Evolutionary conservation across 1,140 invertebrate genomes (phyloP), one percentile per base, ranked within the genome.

Genomic region (Trachelipus rathkii): DNA sequence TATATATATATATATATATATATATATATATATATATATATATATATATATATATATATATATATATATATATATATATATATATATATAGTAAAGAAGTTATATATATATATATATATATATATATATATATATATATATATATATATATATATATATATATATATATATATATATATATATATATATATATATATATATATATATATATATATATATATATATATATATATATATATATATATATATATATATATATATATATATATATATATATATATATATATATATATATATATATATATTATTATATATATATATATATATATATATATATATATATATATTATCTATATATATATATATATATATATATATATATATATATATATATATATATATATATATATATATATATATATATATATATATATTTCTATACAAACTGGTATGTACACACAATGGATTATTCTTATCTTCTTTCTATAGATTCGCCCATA

Each of bases 201-300:
- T 60, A 15, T 60, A 15, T 60, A 15, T 60, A 15, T 60, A 60
- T 15, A 60, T 60, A 15, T 60, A 60, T 13, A 15, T 60, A 60
- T 60, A 60, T 13, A 60, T 60, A 15, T 60, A 13, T 13, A 15
- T 13, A 15, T 60, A 15, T 60, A 60, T 60, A 60, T 60, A 60
- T 60, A 60, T 60, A 60, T 60, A 60, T 60, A 60, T 60, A 60
- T 19, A 60, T 19, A 60, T 19, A 60, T 19, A 60, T 60, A 60
- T 60, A 60, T 60, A 60, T 15, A 60, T 60, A 60, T 60, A 60
- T 19, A 60, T 60, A 60, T 19, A 60, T 19, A 60, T 19, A 60
- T 19, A 60, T 19, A 60, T 19, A 60, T 19, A 60, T 19, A 60
- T 19, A 15, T 15, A 60, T 15, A 13, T 60, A 15, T 60, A 60